Evolutionary conservation across 2,113 vertebrate genomes (phyloP), one percentile per base, ranked within the genome.

Genomic region (Rhizomys pruinosus): DNA sequence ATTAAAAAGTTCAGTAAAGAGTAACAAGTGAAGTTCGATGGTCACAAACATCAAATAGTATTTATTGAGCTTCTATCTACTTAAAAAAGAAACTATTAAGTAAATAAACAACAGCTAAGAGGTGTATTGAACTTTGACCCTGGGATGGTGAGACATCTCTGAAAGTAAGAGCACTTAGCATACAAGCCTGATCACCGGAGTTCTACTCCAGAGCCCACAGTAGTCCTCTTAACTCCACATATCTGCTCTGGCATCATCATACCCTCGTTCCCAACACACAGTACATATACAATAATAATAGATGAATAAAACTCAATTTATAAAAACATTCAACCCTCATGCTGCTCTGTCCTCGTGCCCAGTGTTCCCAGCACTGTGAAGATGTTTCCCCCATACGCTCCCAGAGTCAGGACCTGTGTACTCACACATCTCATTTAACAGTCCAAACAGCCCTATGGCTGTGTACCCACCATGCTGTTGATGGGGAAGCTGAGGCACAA

Each of bases 1-100:
- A 92, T 96, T 95, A 20, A 61, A 93, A 93, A 88, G 37, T 84
- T 94, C 47, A 90, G 64, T 91, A 89, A 93, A 89, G 63, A 93
- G 90, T 77, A 96, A 57, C 39, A 96, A 95, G 88, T 86, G 82
- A 90, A 95, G 13, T 44, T 47, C 44, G 34, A 74, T 87, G 32
- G 87, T 71, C 59, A 93, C 15, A 78, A 29, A 61, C 55, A 94
- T 72, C 61, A 91, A 89, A 32, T 66, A 9, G 13, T 73, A 89
- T 69, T 81, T 92, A 86, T 84, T 93, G 88, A 95, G 68, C 6
- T 57, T 68, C 69, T 81, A 5, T 82, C 57, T 87, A 25, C 22
- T 85, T 55, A 68, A 72, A 95, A 92, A 81, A 80, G 76, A 95
- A 85, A 74, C 57, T 44, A 72, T 27, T 7, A 57, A 88, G 2